These are phyloP conservation scores for Myanophis thanlyinensis DNA, from an alignment of 2,113 vertebrate genomes.

Conservation along the genomic window DNA sequence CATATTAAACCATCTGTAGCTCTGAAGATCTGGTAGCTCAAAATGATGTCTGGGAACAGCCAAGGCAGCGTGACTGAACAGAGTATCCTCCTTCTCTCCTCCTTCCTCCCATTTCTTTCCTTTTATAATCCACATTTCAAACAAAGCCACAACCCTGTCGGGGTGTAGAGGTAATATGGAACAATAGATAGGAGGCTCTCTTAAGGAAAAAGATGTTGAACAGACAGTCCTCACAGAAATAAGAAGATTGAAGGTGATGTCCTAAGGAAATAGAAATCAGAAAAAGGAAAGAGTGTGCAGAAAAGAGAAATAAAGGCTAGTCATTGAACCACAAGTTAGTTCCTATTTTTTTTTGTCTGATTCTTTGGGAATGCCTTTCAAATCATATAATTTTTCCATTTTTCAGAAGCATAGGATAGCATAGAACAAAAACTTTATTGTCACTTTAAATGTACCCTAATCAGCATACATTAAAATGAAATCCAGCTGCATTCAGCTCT, in stretches of 20 bases:
- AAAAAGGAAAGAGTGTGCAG: background rate
- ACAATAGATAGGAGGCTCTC: background rate
- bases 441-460: too few species aligned
- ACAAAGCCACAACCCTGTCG: background rate
- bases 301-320: background rate
- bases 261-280: background rate
- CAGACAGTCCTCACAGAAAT: background rate
- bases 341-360: background rate
- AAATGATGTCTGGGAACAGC: slow-evolving; percentile 36
- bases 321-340: background rate
- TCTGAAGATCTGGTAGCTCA: slow-evolving; percentile 43
- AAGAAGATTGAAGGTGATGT: background rate
- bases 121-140: background rate
- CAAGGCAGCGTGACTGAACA: slow-evolving; percentile 5
- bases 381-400: background rate
- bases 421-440: too few species aligned
- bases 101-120: background rate
- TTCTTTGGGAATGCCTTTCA: background rate
- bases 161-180: background rate
- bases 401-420: background rate
- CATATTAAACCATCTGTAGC: slow-evolving; percentile 51
- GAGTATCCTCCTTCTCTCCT: too few species aligned
- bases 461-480: too few species aligned
- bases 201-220: background rate
- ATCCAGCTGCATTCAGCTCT: too few species aligned